Conservation (phyloP, 2,888 invertebrate species). For the Fragum fragum region DNA sequence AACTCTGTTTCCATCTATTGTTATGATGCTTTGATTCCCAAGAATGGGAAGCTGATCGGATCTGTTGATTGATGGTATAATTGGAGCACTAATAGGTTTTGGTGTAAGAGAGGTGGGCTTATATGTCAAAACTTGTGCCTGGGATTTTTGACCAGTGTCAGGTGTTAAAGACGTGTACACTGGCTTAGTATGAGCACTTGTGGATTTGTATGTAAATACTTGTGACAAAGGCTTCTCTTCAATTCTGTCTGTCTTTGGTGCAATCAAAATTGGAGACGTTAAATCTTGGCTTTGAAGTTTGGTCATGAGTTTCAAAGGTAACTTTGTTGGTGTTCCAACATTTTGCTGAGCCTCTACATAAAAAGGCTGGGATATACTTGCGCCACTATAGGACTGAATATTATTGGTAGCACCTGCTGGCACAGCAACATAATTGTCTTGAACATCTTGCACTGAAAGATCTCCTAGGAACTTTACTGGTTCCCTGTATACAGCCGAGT, state of each 20-base stretch:
- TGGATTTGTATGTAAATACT: neutral
- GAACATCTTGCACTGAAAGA: neutral
- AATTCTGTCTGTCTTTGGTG: constrained; percentile 9
- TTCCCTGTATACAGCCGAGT: neutral
- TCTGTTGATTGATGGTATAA: neutral
- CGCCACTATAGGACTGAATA: neutral
- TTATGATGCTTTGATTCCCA: neutral
- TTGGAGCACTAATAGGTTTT: neutral
- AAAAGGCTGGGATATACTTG: neutral
- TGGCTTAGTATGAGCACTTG: neutral
- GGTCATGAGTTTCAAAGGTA: neutral
- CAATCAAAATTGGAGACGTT: constrained; percentile 11
- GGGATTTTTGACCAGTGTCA: neutral
- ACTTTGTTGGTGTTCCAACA: neutral
- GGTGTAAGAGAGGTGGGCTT: neutral
- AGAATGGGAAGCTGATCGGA: neutral
- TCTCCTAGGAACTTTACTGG: neutral
- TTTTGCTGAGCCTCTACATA: constrained; percentile 1
- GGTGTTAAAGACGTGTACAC: neutral
- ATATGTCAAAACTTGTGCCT: neutral
- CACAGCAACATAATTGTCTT: neutral
- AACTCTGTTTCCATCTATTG: neutral
- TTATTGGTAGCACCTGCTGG: neutral
- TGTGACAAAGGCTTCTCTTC: neutral
- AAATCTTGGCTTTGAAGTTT: constrained; percentile 16